phyloP scores from a whole-genome alignment of 2,888 invertebrate species.

The Anoncus sp. region DNA sequence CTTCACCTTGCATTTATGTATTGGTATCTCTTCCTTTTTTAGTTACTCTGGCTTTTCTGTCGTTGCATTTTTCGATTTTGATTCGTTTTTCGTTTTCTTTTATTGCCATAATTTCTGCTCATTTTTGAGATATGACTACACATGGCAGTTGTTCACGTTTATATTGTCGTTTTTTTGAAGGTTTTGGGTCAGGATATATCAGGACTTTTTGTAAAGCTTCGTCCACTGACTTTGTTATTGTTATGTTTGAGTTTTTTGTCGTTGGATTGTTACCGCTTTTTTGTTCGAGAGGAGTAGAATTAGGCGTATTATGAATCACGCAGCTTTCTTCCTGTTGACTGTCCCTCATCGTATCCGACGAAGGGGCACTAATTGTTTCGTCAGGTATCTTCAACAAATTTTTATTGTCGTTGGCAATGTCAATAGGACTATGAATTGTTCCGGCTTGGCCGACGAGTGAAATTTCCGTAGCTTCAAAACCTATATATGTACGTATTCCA shows the following conservation, averaged over 20 bases:
- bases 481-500: conserved; percentile 18
- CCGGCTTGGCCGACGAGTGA: not conserved
- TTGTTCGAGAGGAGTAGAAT: conserved; percentile 13
- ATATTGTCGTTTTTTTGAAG: too few species aligned
- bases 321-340: not conserved
- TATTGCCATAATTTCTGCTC: too few species aligned
- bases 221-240: not conserved
- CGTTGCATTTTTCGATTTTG: too few species aligned
- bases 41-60: too few species aligned
- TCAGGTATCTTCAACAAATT: conserved; percentile 1
- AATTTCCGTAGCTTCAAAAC: conserved; percentile 11
- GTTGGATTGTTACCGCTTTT: not conserved
- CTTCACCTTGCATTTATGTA: too few species aligned
- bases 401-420: not conserved
- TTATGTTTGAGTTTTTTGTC: too few species aligned
- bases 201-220: conserved; percentile 9
- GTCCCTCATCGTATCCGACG: not conserved
- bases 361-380: conserved; percentile 6
- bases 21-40: too few species aligned
- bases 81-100: too few species aligned
- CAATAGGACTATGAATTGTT: not conserved
- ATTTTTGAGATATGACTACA: too few species aligned
- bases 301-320: not conserved
- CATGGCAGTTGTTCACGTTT: too few species aligned
- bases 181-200: not conserved